Conservation (phyloP, 2,113 vertebrate genomes). For the Crypturellus undulatus region DNA sequence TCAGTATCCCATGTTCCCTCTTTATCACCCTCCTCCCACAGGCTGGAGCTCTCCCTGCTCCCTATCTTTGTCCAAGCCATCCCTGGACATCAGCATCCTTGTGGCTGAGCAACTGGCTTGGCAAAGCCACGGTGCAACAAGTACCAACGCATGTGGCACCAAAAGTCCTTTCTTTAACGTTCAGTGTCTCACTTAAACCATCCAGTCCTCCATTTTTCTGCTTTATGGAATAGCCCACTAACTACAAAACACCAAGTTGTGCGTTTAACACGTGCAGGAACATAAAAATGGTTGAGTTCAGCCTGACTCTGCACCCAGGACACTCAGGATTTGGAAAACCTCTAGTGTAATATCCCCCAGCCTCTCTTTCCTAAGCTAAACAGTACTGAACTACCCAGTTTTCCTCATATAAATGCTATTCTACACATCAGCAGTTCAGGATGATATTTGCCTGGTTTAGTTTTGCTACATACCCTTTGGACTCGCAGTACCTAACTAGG, state of each 20-base stretch:
- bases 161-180: neutral
- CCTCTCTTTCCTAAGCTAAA: neutral
- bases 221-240: too few species aligned
- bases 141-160: neutral
- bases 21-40: neutral
- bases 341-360: neutral
- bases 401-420: neutral
- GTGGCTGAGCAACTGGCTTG: neutral
- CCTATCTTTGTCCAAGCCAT: neutral
- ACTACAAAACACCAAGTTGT: neutral
- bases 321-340: neutral
- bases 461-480: neutral
- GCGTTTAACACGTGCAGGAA: neutral
- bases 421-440: neutral
- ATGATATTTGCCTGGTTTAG: neutral
- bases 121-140: neutral
- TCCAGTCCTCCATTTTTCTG: accelerated
- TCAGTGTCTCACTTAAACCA: neutral
- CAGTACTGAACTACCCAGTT: neutral
- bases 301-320: neutral
- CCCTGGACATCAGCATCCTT: neutral
- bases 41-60: neutral
- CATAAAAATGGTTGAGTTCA: neutral
- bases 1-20: neutral
- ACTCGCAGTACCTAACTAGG: neutral